Evolutionary conservation across 2,888 invertebrate genomes (phyloP), one percentile per base, ranked within the genome.

Genomic region (Drosophila peninsularis): DNA sequence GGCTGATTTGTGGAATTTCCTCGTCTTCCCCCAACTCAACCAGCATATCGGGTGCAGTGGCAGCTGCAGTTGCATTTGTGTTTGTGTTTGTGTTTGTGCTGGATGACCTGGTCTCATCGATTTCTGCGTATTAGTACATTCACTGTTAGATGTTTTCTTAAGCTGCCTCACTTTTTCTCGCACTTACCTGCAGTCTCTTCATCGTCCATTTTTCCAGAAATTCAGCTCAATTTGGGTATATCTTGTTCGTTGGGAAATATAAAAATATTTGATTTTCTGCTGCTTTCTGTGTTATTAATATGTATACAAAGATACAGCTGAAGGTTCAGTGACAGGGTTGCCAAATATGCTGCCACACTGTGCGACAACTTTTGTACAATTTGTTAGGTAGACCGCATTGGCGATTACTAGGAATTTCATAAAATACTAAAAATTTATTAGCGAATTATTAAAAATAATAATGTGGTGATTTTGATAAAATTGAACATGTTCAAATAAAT

Each of bases 111-210:
- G 60, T 7, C 62, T 58, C 75, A 73, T 70, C 64, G 66, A 77
- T 86, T 73, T 79, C 80, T 86, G 61, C 58, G 64, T 44, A 73
- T 30, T 30, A 27, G 27, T n/a, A 24, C 39, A 36, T 53, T 45
- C 41, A 7, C n/a, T 37, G 36, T 50, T 37, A 49, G 6, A 27
- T 27, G 7, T 14, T 21, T 27, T 24, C 6, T 11, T 19, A 13
- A 10, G 1, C 14, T 27, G 4, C 27, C 1, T 14, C 0, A 0
- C 3, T 13, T 6, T 6, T 30, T 7, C 4, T 4, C 32, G 1
- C 13, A 27, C 30, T 11, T 19, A 80, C 84, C 87, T 76, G 76
- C 60, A 10, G 78, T 52, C n/a, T 87, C 84, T n/a, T 82, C 84
- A 7, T 71, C 82, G 39, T 85, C 84, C 84, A 84, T 84, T 70